Conservation (phyloP, 2,113 vertebrate species). For the Festucalex cinctus region DNA sequence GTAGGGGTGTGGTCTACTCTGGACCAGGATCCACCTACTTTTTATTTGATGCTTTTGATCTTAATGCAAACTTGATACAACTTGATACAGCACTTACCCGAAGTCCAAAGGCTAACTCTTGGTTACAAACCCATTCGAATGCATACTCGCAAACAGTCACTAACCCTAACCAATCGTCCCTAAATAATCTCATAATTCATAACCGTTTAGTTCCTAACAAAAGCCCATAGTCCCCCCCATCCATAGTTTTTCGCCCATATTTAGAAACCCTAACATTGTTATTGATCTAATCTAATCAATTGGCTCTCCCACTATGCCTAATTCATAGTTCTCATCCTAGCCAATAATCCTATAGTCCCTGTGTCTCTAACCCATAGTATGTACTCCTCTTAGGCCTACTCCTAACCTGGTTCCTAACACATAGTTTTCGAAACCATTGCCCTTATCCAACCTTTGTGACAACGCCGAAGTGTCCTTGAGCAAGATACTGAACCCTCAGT, state of each 20-base stretch:
- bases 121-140: background rate
- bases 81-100: background rate
- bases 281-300: background rate
- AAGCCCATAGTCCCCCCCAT: too few species aligned
- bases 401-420: background rate
- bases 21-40: constrained; percentile 1
- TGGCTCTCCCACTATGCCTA: background rate
- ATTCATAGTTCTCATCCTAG: background rate
- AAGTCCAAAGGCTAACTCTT: background rate
- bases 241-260: too few species aligned
- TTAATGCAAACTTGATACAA: background rate
- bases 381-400: background rate
- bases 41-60: background rate
- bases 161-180: too few species aligned
- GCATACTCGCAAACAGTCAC: too few species aligned
- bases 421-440: background rate
- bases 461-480: too few species aligned
- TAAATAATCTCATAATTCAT: too few species aligned
- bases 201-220: too few species aligned
- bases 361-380: background rate
- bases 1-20: constrained; percentile 60
- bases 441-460: background rate
- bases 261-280: background rate
- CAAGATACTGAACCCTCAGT: too few species aligned
- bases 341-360: too few species aligned